Percentiles rank a stretch among this genome's conserved stretches.
Conservation (phyloP, 2,888 invertebrate species). For the Metacarcinus magister region DNA sequence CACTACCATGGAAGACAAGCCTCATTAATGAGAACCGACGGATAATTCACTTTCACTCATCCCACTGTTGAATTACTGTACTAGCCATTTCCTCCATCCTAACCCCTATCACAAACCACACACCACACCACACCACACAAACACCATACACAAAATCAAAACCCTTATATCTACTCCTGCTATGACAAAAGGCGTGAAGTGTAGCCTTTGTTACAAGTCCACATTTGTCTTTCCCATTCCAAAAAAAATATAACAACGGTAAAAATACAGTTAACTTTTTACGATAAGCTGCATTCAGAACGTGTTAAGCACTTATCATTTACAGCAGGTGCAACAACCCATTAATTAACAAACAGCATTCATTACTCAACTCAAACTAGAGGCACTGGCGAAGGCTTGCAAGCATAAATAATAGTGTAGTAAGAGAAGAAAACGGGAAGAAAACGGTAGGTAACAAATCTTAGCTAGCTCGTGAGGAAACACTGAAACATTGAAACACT, state of each 20-base stretch:
- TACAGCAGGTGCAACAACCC: background rate
- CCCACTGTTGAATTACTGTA: background rate
- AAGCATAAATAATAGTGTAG: background rate
- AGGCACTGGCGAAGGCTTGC: background rate
- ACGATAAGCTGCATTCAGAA: background rate
- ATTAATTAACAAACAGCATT: background rate
- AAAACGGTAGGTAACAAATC: background rate
- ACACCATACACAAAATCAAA: background rate
- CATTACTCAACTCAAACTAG: background rate
- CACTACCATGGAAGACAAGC: background rate
- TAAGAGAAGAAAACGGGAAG: background rate
- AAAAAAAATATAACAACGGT: background rate
- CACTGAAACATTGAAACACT: background rate
- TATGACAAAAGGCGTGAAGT: background rate
- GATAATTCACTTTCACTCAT: background rate
- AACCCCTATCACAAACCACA: background rate
- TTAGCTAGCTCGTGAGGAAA: background rate
- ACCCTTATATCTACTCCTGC: background rate
- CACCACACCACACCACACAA: background rate
- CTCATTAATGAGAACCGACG: background rate
- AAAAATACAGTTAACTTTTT: slow-evolving; percentile 5
- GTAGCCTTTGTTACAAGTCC: background rate
- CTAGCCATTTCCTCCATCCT: background rate
- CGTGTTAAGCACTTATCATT: background rate
- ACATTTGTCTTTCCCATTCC: background rate